These are phyloP conservation scores for Phyllostomus hastatus DNA, from an alignment of 2,113 vertebrate species.

Conservation along the genomic window DNA sequence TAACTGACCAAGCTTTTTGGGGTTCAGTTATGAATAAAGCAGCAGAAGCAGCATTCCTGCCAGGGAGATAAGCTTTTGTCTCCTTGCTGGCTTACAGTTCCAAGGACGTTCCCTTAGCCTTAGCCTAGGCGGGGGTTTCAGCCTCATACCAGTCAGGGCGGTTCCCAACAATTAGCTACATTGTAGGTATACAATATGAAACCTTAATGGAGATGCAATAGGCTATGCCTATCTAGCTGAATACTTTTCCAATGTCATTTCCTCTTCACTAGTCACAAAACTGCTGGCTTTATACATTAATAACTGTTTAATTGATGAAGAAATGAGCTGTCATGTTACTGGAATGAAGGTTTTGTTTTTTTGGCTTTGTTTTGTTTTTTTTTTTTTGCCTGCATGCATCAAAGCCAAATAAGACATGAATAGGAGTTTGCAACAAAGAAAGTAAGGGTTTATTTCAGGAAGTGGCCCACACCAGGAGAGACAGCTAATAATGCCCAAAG, in stretches of 20 bases:
- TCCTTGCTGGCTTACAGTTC: too few relatives aligned
- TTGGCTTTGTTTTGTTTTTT: too few relatives aligned
- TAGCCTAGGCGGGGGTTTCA: too few relatives aligned
- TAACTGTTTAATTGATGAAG: neutral
- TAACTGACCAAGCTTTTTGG: too few relatives aligned
- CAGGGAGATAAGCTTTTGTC: too few relatives aligned
- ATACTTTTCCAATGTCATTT: neutral
- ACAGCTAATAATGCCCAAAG: neutral
- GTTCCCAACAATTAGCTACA: constrained; percentile 32
- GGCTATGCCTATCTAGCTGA: neutral
- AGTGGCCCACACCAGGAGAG: neutral
- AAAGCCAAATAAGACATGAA: neutral
- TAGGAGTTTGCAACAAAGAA: neutral
- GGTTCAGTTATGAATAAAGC: too few relatives aligned
- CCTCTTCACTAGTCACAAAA: neutral
- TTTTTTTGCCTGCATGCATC: neutral
- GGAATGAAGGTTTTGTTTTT: neutral
- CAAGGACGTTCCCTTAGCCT: too few relatives aligned
- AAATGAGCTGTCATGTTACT: neutral
- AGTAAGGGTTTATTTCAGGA: neutral
- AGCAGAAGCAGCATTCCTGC: too few relatives aligned
- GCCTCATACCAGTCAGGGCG: too few relatives aligned
- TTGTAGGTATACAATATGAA: neutral
- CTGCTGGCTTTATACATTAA: neutral
- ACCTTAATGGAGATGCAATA: neutral